Evolutionary conservation across 2,797 vertebrate genomes (phyloP).

Genomic region (Hemitrygon akajei): DNA sequence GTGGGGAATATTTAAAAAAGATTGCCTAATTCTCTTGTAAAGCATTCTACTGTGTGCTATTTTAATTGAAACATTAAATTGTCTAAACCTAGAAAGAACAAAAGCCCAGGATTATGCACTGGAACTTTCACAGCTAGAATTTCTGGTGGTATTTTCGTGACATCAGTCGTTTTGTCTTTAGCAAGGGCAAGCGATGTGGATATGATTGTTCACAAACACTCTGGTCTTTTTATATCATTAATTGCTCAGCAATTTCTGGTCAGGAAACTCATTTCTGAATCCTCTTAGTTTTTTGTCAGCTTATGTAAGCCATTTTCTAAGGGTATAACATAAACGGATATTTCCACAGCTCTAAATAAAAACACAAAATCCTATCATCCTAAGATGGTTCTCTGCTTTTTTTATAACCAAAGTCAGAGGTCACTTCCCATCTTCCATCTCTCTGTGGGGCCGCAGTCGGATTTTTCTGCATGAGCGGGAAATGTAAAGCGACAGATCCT

Average conservation of each 20-base stretch:
- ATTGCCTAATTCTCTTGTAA: too few species aligned
- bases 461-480: background rate
- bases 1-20: background rate
- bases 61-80: background rate
- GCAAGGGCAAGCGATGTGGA: slow-evolving; percentile 13
- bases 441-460: background rate
- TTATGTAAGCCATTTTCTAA: background rate
- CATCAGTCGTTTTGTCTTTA: background rate
- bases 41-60: background rate
- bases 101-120: background rate
- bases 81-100: background rate
- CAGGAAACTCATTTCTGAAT: background rate
- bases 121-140: background rate
- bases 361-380: background rate
- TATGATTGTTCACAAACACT: background rate
- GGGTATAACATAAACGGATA: background rate
- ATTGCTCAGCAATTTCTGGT: slow-evolving; percentile 5
- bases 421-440: background rate
- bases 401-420: background rate
- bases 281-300: background rate
- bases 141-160: background rate
- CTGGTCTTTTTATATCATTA: background rate
- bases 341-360: background rate
- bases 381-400: background rate
- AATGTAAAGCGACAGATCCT: background rate